Base-by-base conservation (phyloP, 1,140 invertebrate species). In the Hydropsyche tenuis region DNA sequence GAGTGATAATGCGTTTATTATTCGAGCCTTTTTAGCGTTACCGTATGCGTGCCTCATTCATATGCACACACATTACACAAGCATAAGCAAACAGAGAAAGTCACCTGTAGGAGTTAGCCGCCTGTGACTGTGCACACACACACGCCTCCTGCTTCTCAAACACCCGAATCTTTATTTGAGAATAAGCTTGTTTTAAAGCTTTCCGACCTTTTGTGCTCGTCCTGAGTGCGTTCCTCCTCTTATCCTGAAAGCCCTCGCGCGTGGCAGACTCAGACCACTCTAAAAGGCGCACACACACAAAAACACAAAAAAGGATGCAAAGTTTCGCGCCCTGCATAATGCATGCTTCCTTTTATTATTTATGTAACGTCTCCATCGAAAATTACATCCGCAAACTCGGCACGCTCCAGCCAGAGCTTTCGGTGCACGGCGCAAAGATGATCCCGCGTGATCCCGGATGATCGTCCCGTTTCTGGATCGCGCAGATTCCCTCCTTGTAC, bases 121-220 rank as follows among this genome's bases (percentile, higher is more conserved):
- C 20, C 45, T 56, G 16, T 25, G n/a, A n/a, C n/a, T n/a, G n/a
- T 23, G 56, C 30, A 37, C 30, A 37, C 9, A 37, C 9, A 37
- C 9, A 37, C 30, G 30, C 9, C 9, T 4, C 45, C 37, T 45
- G 60, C 53, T 53, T 64, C 53, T 72, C 70, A 43, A 37, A 51
- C 70, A 12, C 30, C 70, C 46, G 27, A 74, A 74, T 73, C 73
- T 77, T 77, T 74, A 77, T 77, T 77, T 73, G 56, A 48, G 68
- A 77, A 69, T 77, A 74, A 77, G 76, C 73, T 75, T 77, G 76
- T 77, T 77, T 77, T 77, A 77, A 73, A 77, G 73, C 73, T 69
- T 69, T 73, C 56, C 68, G 48, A 48, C 73, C 48, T 72, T 77
- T 69, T 73, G 73, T 70, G 72, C 70, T 69, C 72, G 73, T 42